Conservation (phyloP, 2,113 vertebrate species). For the cattle (Bos taurus) region ARS-UCD2.0 NC_037342.1:52493001-52493500, state of each 20-base stretch:
- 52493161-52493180: neutral
- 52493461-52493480: neutral
- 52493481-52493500: neutral
- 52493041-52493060: neutral
- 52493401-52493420: neutral
- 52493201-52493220: neutral
- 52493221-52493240: neutral
- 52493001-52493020: neutral
- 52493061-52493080: neutral
- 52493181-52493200: neutral
- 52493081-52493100: neutral
- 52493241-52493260: neutral
- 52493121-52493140: neutral
- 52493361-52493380: neutral
- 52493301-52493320: neutral
- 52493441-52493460: neutral
- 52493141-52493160: neutral
- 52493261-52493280: neutral
- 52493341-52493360: neutral
- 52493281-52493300: neutral
- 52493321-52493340: neutral
- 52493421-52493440: neutral
- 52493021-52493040: neutral
- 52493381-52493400: neutral
- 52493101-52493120: neutral